These are phyloP conservation scores for Pholis gunnellus DNA, from an alignment of 2,113 vertebrate genomes.

Conservation along the genomic window DNA sequence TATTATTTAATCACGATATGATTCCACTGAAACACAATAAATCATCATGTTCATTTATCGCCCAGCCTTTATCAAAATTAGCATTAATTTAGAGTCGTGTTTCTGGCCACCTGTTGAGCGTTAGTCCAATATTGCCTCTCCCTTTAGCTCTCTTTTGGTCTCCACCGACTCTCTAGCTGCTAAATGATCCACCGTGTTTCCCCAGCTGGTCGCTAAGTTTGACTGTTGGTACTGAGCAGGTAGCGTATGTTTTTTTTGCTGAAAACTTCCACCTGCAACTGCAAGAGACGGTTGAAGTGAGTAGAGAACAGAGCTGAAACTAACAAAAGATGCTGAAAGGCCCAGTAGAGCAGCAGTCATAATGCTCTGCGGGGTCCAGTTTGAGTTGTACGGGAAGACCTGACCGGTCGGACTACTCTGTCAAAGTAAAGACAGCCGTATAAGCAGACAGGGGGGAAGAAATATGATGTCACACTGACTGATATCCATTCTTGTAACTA, in stretches of 20 bases:
- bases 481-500: not conserved
- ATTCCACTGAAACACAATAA: not conserved
- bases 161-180: not conserved
- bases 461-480: not conserved
- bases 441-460: constrained; percentile 25
- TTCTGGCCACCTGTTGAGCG: no score
- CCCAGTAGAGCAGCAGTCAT: no score
- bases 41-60: not conserved
- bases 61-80: not conserved
- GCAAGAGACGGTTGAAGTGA: not conserved
- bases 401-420: constrained; percentile 3
- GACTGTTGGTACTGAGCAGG: no score
- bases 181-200: not conserved
- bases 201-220: not conserved
- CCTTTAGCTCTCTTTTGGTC: not conserved
- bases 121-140: not conserved
- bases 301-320: no score
- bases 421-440: constrained; percentile 20
- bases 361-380: not conserved
- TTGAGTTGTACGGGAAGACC: not conserved
- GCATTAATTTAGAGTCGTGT: not conserved
- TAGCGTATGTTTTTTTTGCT: not conserved
- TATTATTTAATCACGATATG: not conserved
- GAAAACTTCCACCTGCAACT: not conserved
- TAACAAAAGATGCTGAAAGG: no score